Conservation (phyloP, 2,113 vertebrate genomes). For the Colaptes auratus region DNA sequence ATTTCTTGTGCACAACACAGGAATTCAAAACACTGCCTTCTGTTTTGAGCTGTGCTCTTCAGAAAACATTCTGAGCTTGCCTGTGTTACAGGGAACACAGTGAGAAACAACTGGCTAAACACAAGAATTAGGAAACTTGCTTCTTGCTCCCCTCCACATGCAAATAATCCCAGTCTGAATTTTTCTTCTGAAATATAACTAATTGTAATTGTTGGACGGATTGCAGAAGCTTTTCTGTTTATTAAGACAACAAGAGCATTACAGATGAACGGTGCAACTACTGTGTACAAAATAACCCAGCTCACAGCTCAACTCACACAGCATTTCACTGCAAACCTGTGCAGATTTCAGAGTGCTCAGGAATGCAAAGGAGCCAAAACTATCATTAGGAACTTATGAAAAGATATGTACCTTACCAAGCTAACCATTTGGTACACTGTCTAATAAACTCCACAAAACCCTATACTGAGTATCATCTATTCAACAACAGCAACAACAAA, state of each 20-base stretch:
- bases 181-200: not conserved
- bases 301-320: not conserved
- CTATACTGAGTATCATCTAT: not conserved
- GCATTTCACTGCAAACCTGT: not conserved
- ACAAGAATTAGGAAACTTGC: not conserved
- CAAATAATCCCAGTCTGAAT: not conserved
- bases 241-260: not conserved
- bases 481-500: not conserved
- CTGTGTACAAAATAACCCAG: not conserved
- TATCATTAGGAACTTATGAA: not conserved
- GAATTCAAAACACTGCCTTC: constrained; percentile 16
- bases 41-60: not conserved
- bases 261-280: not conserved
- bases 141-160: not conserved
- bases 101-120: not conserved
- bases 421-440: not conserved
- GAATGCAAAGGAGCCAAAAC: not conserved
- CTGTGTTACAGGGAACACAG: not conserved
- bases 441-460: constrained; percentile 22
- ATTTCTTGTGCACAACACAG: not conserved
- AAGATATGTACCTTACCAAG: not conserved
- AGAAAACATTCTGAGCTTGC: not conserved
- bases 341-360: not conserved
- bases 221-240: not conserved
- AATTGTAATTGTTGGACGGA: not conserved